Base-by-base conservation (phyloP, 2,113 vertebrate species). In the Rynchops niger region DNA sequence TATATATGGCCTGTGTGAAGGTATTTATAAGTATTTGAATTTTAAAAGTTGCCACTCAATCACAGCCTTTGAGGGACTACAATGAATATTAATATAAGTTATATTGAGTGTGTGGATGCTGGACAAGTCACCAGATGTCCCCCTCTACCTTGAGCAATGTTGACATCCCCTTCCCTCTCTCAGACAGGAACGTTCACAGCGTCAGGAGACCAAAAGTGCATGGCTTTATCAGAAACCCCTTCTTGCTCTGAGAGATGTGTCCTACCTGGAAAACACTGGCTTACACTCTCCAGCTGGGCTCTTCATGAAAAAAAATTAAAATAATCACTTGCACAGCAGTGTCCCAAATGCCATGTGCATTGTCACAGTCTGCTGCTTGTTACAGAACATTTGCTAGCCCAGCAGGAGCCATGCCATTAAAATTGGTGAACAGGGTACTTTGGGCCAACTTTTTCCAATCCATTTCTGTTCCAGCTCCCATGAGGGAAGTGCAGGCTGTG, bases 311-410 rank as follows among this genome's bases (percentile, higher is more conserved):
- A 86, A 83, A 47, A 19, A 25, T 12, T 72, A 67, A 89, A 97
- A 91, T 72, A 87, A 96, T 85, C 70, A 91, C 66, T 87, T 87
- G 56, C 91, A 82, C 95, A 91, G 91, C 93, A 76, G 89, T 43
- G 53, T 76, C 74, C 56, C 87, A 91, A 85, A 85, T 25, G 43
- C 52, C 87, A 76, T 94, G 79, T 45, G 78, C 52, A 71, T 49
- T 85, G 65, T 84, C 87, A 85, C 87, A 85, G 56, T 43, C 73
- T 87, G 78, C 77, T 72, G 56, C 62, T 9, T 85, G 78, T 84
- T 87, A n/a, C 61, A 85, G 77, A 93, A 79, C 89, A 93, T 93
- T 94, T 97, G 93, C 62, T 87, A 76, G 65, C 82, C 87, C 95
- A 85, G 91, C 81, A 85, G 84, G 93, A 79, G 34, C 43, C 43